phyloP scores from a whole-genome alignment of 2,113 vertebrate genomes.

The Apteryx owenii region DNA sequence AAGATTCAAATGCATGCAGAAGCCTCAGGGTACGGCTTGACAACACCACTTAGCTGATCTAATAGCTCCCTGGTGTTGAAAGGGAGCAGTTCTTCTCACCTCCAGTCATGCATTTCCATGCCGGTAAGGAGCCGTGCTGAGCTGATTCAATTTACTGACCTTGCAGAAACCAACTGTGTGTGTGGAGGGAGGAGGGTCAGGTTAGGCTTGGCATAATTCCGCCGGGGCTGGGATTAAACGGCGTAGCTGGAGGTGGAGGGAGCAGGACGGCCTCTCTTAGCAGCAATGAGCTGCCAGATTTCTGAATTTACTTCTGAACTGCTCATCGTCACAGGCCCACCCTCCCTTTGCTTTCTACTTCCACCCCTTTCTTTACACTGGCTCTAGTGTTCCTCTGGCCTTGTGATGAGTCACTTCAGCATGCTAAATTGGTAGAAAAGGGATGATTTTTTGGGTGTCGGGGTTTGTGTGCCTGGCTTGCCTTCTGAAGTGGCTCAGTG shows the following conservation, averaged over 20 bases:
- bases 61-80: background rate
- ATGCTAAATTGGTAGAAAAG: background rate
- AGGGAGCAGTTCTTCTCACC: background rate
- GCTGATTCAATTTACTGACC: background rate
- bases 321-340: background rate
- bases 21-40: background rate
- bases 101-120: background rate
- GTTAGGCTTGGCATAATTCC: background rate
- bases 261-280: background rate
- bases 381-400: background rate
- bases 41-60: background rate
- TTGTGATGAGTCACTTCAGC: background rate
- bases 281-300: background rate
- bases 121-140: background rate
- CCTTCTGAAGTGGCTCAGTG: background rate
- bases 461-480: background rate
- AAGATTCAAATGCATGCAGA: background rate
- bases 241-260: background rate
- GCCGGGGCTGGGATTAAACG: background rate
- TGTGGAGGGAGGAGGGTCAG: background rate
- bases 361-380: background rate
- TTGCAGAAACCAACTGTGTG: background rate
- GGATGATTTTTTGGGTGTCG: background rate
- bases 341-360: background rate
- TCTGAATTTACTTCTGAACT: background rate